Evolutionary conservation across 2,113 vertebrate species (phyloP).

Genomic region (Pelusios castaneus): DNA sequence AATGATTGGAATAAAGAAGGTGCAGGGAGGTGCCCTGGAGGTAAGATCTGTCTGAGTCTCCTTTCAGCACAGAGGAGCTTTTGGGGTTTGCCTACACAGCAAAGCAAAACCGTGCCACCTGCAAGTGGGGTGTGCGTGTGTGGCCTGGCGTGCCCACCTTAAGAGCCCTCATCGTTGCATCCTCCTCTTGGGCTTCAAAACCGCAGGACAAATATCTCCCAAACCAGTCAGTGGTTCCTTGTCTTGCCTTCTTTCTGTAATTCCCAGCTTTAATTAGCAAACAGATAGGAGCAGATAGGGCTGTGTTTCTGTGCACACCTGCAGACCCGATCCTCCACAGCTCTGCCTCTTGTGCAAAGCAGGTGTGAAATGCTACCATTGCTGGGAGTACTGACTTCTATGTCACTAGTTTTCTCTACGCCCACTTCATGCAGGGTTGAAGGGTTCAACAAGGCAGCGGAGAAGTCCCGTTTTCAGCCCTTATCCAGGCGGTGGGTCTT

Average conservation of each 20-base stretch:
- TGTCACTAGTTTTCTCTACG: not conserved
- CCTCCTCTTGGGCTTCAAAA: not conserved
- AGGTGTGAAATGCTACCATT: not conserved
- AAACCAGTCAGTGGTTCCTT: not conserved
- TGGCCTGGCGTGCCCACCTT: too few relatives aligned
- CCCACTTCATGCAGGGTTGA: not conserved
- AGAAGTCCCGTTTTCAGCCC: not conserved
- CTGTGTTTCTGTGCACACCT: not conserved
- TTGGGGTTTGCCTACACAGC: not conserved
- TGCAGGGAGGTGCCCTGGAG: conserved; percentile 95
- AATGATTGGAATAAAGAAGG: conserved; percentile 99
- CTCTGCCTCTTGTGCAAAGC: not conserved
- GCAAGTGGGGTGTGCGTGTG: too few relatives aligned
- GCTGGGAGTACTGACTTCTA: not conserved
- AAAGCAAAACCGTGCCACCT: not conserved
- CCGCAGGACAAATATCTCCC: not conserved
- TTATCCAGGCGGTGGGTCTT: not conserved
- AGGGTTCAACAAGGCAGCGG: not conserved
- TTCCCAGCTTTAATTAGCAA: not conserved
- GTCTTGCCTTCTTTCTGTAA: not conserved
- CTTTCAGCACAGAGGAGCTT: not conserved
- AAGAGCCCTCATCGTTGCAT: not conserved
- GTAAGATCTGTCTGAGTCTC: conserved; percentile 68
- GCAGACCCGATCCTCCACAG: not conserved
- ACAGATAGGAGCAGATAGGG: accelerated